Evolutionary conservation across 1,140 invertebrate genomes (phyloP).

Genomic region (Adoxophyes honmai): DNA sequence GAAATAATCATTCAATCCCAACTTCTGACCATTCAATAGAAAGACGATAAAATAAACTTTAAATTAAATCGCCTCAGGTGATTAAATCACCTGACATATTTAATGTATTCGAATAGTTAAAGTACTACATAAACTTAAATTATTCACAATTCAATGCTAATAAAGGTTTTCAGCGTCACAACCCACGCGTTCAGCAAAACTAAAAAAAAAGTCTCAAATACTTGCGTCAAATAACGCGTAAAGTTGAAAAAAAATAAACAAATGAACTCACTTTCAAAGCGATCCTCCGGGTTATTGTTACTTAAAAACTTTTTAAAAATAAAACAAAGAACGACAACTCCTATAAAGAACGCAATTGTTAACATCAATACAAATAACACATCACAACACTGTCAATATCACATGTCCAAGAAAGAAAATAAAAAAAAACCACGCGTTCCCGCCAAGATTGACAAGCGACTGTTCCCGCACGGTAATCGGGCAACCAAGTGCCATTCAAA

Average conservation of each 20-base stretch:
- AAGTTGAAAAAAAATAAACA: neutral
- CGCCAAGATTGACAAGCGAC: conserved; percentile 44
- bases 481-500: conserved; percentile 1
- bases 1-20: too few relatives aligned
- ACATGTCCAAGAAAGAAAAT: conserved; percentile 35
- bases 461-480: conserved; percentile 24
- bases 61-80: neutral
- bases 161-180: conserved; percentile 4
- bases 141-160: conserved; percentile 12
- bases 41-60: too few relatives aligned
- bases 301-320: conserved; percentile 29
- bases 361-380: conserved; percentile 42
- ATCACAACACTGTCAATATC: conserved; percentile 52
- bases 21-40: too few relatives aligned
- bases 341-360: conserved; percentile 41
- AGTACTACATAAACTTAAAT: neutral
- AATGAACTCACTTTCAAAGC: conserved; percentile 29
- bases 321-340: conserved; percentile 35
- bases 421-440: conserved; percentile 43
- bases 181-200: neutral
- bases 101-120: neutral
- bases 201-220: neutral
- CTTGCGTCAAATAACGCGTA: too few relatives aligned
- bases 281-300: conserved; percentile 16
- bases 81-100: conserved; percentile 3